phyloP scores from a whole-genome alignment of 2,113 vertebrate species.

The Scophthalmus maximus region DNA sequence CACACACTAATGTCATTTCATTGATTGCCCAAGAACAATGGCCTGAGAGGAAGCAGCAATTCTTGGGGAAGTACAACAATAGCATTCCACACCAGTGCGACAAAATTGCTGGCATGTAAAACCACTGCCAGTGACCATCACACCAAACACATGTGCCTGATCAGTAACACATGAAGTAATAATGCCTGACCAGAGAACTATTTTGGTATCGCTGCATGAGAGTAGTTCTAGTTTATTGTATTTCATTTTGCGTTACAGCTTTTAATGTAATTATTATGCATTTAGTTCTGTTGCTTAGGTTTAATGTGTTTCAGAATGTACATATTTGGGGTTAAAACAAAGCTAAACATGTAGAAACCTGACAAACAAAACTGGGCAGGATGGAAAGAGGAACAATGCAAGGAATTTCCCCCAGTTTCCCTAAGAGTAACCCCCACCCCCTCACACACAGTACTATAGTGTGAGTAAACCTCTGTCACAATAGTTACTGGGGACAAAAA shows the following conservation, averaged over 20 bases:
- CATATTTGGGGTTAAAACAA: slow-evolving; percentile 7
- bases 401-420: slow-evolving; percentile 72
- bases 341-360: neutral
- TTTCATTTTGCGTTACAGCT: too few relatives aligned
- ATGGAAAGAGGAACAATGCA: slow-evolving; percentile 70
- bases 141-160: slow-evolving; percentile 8
- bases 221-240: neutral
- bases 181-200: neutral
- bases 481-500: neutral
- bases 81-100: slow-evolving; percentile 51
- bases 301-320: neutral
- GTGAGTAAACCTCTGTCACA: slow-evolving; percentile 10
- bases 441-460: neutral
- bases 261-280: neutral
- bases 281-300: neutral
- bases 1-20: slow-evolving; percentile 68
- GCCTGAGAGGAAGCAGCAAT: slow-evolving; percentile 58
- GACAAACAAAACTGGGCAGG: slow-evolving; percentile 21
- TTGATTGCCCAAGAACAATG: slow-evolving; percentile 76
- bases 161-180: neutral
- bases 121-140: slow-evolving; percentile 15
- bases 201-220: neutral
- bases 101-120: slow-evolving; percentile 36
- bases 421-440: slow-evolving; percentile 24
- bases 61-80: slow-evolving; percentile 53